A percentile compares a stretch with the other conserved stretches of the same genome.
phyloP scores from a whole-genome alignment of 2,888 invertebrate genomes.

The Sipunculus nudus region DNA sequence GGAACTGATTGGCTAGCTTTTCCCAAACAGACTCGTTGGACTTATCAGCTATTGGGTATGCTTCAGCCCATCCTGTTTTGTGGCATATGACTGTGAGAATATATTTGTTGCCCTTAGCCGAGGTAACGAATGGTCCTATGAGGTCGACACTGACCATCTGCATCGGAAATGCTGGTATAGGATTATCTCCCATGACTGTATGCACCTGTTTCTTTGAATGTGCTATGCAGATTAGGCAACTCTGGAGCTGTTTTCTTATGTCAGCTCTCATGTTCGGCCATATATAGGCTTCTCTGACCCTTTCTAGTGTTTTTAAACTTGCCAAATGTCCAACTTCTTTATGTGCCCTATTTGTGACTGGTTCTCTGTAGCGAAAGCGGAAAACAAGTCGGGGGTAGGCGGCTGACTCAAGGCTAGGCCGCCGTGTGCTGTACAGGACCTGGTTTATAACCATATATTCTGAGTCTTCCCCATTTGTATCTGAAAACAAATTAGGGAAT shows the following conservation, averaged over 20 bases:
- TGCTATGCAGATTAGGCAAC: constrained; percentile 5
- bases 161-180: neutral
- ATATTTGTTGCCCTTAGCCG: constrained; percentile 8
- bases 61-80: constrained; percentile 17
- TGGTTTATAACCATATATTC: neutral
- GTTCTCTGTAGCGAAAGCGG: neutral
- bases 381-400: constrained; percentile 8
- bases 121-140: constrained; percentile 16
- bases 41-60: constrained; percentile 13
- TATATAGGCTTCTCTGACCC: constrained; percentile 7
- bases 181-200: constrained; percentile 9
- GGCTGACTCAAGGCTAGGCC: neutral
- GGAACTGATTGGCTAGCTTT: neutral
- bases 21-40: constrained; percentile 4
- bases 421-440: neutral
- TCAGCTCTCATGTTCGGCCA: constrained; percentile 15
- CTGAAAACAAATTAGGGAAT: neutral
- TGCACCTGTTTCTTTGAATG: neutral
- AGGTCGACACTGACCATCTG: constrained; percentile 12
- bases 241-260: neutral
- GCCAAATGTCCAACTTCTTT: constrained; percentile 15
- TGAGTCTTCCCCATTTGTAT: neutral
- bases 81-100: constrained; percentile 14
- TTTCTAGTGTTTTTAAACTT: neutral
- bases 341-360: constrained; percentile 7